Conservation (phyloP, 2,888 invertebrate species). For the Agrenia bidenticulata region DNA sequence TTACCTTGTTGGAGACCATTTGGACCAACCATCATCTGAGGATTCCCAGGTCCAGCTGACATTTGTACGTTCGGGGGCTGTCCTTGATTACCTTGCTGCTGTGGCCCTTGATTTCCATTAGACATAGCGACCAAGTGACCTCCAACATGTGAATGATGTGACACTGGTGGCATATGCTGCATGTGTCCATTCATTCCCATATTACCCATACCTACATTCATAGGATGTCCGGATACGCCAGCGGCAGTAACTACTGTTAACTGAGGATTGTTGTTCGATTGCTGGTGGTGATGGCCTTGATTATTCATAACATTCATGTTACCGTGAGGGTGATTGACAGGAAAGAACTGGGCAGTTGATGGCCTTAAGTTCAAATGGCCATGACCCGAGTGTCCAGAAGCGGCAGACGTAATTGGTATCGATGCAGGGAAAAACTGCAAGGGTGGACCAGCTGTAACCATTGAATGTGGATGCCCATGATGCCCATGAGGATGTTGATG, state of each 20-base stretch:
- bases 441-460: conserved; percentile 50
- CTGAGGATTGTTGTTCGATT: conserved; percentile 37
- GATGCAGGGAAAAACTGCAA: conserved; percentile 51
- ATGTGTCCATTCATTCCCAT: conserved; percentile 32
- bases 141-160: conserved; percentile 26
- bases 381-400: conserved; percentile 36
- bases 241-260: conserved; percentile 43
- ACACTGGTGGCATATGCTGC: conserved; percentile 30
- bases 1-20: conserved; percentile 36
- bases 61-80: conserved; percentile 32
- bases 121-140: conserved; percentile 20
- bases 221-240: conserved; percentile 32
- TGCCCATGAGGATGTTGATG: conserved; percentile 38
- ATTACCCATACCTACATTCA: conserved; percentile 33
- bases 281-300: conserved; percentile 35
- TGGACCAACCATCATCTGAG: conserved; percentile 32
- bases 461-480: conserved; percentile 34
- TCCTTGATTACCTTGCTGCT: conserved; percentile 32
- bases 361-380: conserved; percentile 41
- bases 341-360: conserved; percentile 44
- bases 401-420: conserved; percentile 43
- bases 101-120: conserved; percentile 23
- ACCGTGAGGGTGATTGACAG: conserved; percentile 42
- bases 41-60: conserved; percentile 26
- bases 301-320: conserved; percentile 42